Conservation (phyloP, 64 coral and sea anemone genomes). For the Stylophora pistillata region DNA sequence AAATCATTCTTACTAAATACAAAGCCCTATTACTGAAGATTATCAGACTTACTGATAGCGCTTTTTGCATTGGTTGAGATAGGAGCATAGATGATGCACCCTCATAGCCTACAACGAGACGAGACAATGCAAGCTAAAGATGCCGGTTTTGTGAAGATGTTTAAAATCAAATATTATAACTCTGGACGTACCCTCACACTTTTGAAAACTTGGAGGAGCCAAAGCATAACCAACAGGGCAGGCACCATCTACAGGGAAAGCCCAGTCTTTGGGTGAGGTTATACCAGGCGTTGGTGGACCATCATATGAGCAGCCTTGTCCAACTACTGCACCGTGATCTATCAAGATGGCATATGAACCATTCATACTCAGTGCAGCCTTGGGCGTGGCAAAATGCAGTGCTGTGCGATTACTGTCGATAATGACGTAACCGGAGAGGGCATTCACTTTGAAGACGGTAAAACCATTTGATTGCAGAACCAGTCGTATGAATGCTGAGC, state of each 20-base stretch:
- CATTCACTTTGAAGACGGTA: neutral
- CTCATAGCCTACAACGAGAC: no score
- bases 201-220: neutral
- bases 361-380: slow-evolving; percentile 15
- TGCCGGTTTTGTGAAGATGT: no score
- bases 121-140: no score
- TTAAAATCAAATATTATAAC: no score
- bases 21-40: no score
- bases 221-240: neutral
- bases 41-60: no score
- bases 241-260: neutral
- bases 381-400: neutral
- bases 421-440: neutral
- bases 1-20: no score
- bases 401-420: neutral
- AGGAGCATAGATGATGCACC: no score
- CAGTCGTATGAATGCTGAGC: neutral
- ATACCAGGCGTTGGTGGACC: slow-evolving; percentile 21
- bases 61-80: no score
- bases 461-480: neutral
- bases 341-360: slow-evolving; percentile 20
- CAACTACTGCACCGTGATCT: slow-evolving; percentile 15
- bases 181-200: neutral
- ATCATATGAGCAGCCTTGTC: slow-evolving; percentile 4
- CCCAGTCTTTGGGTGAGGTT: neutral